phyloP scores from a whole-genome alignment of 2,888 invertebrate species.

The Ecliptopera silaceata region DNA sequence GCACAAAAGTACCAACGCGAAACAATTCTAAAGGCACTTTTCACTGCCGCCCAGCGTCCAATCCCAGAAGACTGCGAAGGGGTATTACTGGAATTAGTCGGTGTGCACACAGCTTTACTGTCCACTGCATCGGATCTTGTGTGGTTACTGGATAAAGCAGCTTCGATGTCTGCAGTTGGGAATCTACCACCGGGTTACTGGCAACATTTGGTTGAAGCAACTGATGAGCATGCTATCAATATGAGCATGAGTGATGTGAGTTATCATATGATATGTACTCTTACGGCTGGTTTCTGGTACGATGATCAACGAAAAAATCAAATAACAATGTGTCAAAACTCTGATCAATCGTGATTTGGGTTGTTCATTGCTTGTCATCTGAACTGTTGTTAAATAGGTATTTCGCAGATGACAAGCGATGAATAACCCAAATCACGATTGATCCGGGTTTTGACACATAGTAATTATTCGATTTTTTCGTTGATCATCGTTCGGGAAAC shows the following conservation, averaged over 20 bases:
- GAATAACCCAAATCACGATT: no score
- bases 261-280: no score
- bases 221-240: conserved; percentile 31
- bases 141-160: conserved; percentile 38
- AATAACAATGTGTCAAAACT: no score
- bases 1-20: conserved; percentile 42
- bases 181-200: conserved; percentile 48
- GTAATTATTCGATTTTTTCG: no score
- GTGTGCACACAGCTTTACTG: conserved; percentile 53
- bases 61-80: conserved; percentile 43
- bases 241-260: conserved; percentile 58
- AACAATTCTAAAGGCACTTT: conserved; percentile 49
- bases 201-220: conserved; percentile 46
- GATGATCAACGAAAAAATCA: no score
- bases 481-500: no score
- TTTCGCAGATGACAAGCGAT: no score
- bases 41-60: conserved; percentile 44
- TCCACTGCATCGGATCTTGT: conserved; percentile 45
- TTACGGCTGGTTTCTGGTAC: no score
- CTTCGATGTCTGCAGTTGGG: conserved; percentile 38
- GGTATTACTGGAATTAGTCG: conserved; percentile 60
- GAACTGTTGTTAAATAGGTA: no score
- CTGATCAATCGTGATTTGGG: no score
- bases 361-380: no score
- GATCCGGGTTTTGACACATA: no score